These are phyloP conservation scores for Melolontha melolontha DNA, from an alignment of 2,888 invertebrate species.

Conservation along the genomic window DNA sequence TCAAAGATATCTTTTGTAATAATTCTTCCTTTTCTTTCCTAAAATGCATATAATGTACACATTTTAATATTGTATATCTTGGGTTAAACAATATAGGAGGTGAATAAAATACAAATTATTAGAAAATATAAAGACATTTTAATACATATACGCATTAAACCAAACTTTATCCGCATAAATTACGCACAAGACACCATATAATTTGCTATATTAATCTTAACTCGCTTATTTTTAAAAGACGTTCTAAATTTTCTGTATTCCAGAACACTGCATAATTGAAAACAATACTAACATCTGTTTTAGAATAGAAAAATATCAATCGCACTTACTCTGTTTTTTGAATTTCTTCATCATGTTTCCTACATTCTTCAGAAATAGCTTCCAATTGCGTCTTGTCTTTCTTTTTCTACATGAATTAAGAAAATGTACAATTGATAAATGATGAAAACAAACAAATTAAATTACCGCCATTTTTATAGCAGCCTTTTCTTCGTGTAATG, in stretches of 20 bases:
- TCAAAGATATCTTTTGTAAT: conserved; percentile 85
- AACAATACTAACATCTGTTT: too few species aligned
- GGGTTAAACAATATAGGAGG: too few species aligned
- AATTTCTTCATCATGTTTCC: conserved; percentile 60
- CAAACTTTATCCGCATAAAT: too few species aligned
- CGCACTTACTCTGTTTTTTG: conserved; percentile 62
- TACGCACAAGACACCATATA: too few species aligned
- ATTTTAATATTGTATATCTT: neutral
- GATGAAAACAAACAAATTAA: neutral
- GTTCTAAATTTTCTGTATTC: too few species aligned
- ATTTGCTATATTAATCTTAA: too few species aligned
- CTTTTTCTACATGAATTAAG: conserved; percentile 47
- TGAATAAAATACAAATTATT: too few species aligned
- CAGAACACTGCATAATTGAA: too few species aligned
- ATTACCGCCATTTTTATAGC: conserved; percentile 50
- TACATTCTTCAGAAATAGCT: conserved; percentile 56
- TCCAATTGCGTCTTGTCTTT: conserved; percentile 47
- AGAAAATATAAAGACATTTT: too few species aligned
- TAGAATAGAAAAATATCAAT: too few species aligned
- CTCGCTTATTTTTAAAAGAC: too few species aligned
- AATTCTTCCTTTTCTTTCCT: conserved; percentile 84
- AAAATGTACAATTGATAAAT: neutral
- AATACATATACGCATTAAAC: too few species aligned
- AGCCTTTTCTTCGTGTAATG: conserved; percentile 58
- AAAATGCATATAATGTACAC: conserved; percentile 42